These are phyloP conservation scores for Neosilurus hyrtlii DNA, from an alignment of 2,797 vertebrate genomes.

Conservation along the genomic window DNA sequence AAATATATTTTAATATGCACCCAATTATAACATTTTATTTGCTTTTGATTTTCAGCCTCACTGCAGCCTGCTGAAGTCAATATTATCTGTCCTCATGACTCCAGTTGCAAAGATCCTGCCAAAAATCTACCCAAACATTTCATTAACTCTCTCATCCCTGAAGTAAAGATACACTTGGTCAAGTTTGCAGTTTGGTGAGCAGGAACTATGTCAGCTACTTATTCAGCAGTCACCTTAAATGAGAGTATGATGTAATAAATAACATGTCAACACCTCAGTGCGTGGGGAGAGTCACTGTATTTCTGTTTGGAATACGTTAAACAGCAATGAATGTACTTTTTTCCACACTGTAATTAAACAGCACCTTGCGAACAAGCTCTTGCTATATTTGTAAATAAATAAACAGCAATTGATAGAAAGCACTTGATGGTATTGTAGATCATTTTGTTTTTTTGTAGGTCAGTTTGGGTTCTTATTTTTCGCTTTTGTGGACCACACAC, in stretches of 20 bases:
- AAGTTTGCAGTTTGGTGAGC: not conserved
- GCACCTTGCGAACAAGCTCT: not conserved
- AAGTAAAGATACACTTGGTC: not conserved
- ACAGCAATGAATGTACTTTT: not conserved
- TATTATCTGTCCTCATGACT: not conserved
- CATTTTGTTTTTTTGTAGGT: not conserved
- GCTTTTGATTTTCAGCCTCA: not conserved
- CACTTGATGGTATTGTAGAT: not conserved
- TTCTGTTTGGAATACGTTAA: not conserved
- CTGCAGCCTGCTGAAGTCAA: not conserved
- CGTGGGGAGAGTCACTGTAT: not conserved
- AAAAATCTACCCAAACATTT: not conserved
- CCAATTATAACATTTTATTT: not conserved
- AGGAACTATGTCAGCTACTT: not conserved
- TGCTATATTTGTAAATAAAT: not conserved
- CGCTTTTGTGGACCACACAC: not conserved
- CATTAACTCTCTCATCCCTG: not conserved
- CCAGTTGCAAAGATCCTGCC: not conserved
- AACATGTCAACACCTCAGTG: no score
- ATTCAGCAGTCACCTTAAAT: not conserved
- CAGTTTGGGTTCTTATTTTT: not conserved
- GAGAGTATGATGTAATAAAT: not conserved
- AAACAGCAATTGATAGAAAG: not conserved
- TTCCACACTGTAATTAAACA: not conserved
- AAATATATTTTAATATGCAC: not conserved